Evolutionary conservation across 2,888 invertebrate genomes (phyloP).

Genomic region (Noctua pronuba): DNA sequence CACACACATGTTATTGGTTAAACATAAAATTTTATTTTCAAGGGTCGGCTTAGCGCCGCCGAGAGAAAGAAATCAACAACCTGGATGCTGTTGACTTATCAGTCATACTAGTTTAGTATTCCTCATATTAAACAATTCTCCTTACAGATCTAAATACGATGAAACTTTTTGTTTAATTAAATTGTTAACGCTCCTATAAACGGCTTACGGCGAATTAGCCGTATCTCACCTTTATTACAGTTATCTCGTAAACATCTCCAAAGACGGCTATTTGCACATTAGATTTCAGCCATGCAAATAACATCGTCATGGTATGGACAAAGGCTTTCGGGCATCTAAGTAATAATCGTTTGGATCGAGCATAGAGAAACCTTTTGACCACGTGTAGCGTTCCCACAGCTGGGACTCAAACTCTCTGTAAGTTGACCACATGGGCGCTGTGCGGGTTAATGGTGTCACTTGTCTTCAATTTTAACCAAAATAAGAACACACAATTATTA

Average conservation of each 20-base stretch:
- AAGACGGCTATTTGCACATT: conserved; percentile 31
- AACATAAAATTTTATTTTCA: not conserved
- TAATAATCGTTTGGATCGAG: not conserved
- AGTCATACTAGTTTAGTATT: not conserved
- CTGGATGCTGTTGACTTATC: not conserved
- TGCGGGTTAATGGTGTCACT: not conserved
- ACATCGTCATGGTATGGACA: not conserved
- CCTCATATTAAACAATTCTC: not conserved
- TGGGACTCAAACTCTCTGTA: not conserved
- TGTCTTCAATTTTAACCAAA: not conserved
- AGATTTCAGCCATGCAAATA: conserved; percentile 5
- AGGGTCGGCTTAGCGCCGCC: too few species aligned
- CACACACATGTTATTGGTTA: too few species aligned
- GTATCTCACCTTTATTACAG: conserved; percentile 53
- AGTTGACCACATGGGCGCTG: not conserved
- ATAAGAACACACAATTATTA: not conserved
- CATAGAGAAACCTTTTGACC: not conserved
- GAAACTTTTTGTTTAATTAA: conserved; percentile 45
- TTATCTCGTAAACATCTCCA: conserved; percentile 51
- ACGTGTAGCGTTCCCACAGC: not conserved
- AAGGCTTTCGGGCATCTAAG: not conserved
- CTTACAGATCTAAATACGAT: not conserved
- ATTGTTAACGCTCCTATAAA: conserved; percentile 42
- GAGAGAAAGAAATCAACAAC: too few species aligned
- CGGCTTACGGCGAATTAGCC: conserved; percentile 42